Base-by-base conservation (phyloP, 2,888 invertebrate species). In the Plemyria rubiginata region DNA sequence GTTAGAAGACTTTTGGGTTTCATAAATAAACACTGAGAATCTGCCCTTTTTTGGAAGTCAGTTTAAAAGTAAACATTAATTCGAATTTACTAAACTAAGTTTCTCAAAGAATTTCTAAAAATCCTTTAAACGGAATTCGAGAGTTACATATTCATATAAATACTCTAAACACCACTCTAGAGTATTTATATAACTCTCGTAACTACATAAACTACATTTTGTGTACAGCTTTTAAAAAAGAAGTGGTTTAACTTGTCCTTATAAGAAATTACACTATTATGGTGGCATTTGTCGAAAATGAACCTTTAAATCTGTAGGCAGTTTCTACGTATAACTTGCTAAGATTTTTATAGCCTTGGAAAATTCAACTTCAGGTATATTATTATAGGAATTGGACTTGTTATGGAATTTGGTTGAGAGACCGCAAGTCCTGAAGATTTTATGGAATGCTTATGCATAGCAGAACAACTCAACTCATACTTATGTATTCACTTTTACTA, bases 151-250 rank as follows among this genome's bases (percentile, higher is more conserved):
- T n/a, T n/a, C n/a, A n/a, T n/a, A n/a, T n/a, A n/a, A n/a, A n/a
- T n/a, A n/a, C n/a, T n/a, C n/a, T n/a, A n/a, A n/a, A n/a, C n/a
- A n/a, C n/a, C n/a, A n/a, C n/a, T 29, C 54, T 63, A 63, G 8
- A 41, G 61, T 16, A 16, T 57, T 62, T 65, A 61, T 67, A 54
- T 67, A 8, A 32, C 8, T 8, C 32, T 32, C 65, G 62, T 68
- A 67, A 67, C 64, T 67, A 54, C n/a, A n/a, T 65, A 67, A 64
- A 67, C 68, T 59, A 70, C 63, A 63, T 67, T 62, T 54, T 53
- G 16, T 54, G 13, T 8, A 61, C 16, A 46, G 43, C 46, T 22
- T 43, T 38, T 60, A 54, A 49, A 51, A 54, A 57, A 41, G 56
- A 55, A 59, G 63, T 60, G 32, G 63, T 63, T 52, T 41, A 28